Evolutionary conservation across 2,797 vertebrate species (phyloP), one percentile per base, ranked within the genome.

Genomic region (Lates japonicus): DNA sequence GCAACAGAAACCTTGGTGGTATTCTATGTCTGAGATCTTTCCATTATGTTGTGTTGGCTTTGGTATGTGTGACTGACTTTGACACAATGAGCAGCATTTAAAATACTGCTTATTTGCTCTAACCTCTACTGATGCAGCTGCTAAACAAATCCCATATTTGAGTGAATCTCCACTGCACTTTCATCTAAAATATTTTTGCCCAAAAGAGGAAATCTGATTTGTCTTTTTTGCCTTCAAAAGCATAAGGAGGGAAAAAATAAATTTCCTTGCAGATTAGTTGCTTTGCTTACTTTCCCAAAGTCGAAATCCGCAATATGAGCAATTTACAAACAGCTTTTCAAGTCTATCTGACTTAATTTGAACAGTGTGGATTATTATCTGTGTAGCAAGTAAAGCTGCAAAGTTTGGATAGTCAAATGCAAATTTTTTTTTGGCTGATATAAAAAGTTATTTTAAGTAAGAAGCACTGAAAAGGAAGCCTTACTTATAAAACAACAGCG

Each of bases 1-100:
- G 58, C 76, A 73, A 49, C 79, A 73, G 64, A 69, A 68, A 9
- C 74, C 69, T 44, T 74, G 80, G 64, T 76, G 83, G 70, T 77
- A 76, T 90, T 78, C 79, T 71, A 5, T 39, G 74, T 83, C 64
- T 10, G 29, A 74, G 42, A 51, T 77, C 76, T 86, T 77, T 70
- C 42, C 42, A 35, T 82, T 58, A 12, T 58, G 49, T 76, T 61
- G 37, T 76, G 63, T 85, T 66, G 16, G 75, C 80, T 76, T 84
- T 66, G 80, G 63, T 76, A 11, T 17, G 25, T 70, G 70, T 55
- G 57, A 65, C 41, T 76, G 54, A 68, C 75, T 72, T 72, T 85
- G 68, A 75, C 60, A 25, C 79, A 44, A 80, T 20, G 31, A 73
- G 71, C 22, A 51, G 64, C 20, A n/a, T 82, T 76, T 74, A 55